Evolutionary conservation across 2,797 vertebrate species (phyloP).

Genomic region (Fistularia commersonii): DNA sequence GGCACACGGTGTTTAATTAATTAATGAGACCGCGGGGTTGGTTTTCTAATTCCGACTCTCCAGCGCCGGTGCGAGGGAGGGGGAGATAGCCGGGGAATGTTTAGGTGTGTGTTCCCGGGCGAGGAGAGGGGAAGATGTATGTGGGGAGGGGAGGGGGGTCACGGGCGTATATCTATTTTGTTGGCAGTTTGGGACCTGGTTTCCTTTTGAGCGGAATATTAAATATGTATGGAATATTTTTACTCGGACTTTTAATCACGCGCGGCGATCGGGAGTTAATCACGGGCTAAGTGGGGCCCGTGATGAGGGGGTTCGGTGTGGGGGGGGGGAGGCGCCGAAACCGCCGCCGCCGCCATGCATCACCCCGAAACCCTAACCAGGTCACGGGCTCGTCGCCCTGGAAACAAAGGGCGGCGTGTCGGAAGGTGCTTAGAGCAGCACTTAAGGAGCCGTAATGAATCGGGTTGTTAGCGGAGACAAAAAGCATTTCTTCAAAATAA

Average conservation of each 20-base stretch:
- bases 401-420: slow-evolving; percentile 19
- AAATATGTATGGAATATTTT: slow-evolving; percentile 78
- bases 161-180: slow-evolving; percentile 71
- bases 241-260: slow-evolving; percentile 75
- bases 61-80: slow-evolving; percentile 39
- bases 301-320: slow-evolving; percentile 71
- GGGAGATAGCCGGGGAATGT: slow-evolving; percentile 62
- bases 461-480: background rate
- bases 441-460: background rate
- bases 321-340: slow-evolving; percentile 56
- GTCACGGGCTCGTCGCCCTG: slow-evolving; percentile 48
- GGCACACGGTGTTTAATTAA: slow-evolving; percentile 71
- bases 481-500: too few species aligned
- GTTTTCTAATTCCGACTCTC: slow-evolving; percentile 74
- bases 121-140: slow-evolving; percentile 58
- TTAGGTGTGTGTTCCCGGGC: slow-evolving; percentile 69
- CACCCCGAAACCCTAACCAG: slow-evolving; percentile 48
- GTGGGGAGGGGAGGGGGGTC: slow-evolving; percentile 35
- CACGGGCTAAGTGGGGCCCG: slow-evolving; percentile 70
- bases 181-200: slow-evolving; percentile 77
- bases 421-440: slow-evolving; percentile 1
- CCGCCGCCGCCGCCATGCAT: slow-evolving; percentile 22
- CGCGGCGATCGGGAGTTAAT: slow-evolving; percentile 67
- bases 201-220: slow-evolving; percentile 73
- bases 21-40: slow-evolving; percentile 74